Base-by-base conservation (phyloP, 2,888 invertebrate species). In the Philaethria dido region DNA sequence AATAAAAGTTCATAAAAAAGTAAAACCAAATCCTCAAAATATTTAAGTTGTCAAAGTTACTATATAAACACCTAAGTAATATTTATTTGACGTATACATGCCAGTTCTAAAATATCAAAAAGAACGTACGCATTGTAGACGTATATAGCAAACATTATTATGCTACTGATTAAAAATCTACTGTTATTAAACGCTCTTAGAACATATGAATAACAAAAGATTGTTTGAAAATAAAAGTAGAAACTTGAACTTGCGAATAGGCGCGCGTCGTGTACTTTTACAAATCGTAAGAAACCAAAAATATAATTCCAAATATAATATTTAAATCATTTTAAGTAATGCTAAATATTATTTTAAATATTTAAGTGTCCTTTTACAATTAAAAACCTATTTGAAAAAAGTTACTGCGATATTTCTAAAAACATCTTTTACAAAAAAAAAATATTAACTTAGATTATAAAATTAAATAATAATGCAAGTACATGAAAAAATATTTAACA, bases 21-120 rank as follows among this genome's bases (percentile, higher is more conserved):
- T 11, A 14, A 57, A 42, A 57, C 13, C n/a, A 50, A 50, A 25
- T 62, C 22, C 25, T 55, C 22, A 55, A 66, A 67, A 63, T 63
- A 60, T 63, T 59, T 29, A 67, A 50, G 48, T 42, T 42, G 29
- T 63, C 50, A 33, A 50, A 59, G 59, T 13, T 22, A 45, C 39
- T 42, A 33, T 39, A 61, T 29, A 48, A 48, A 57, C 20, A 48
- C 8, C 14, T 39, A 9, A 57, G 20, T 39, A 42, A 57, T 22
- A 57, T 25, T 22, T 57, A 39, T 55, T 20, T 57, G 13, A 42
- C n/a, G 42, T 25, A 25, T 16, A 57, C 57, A 42, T 16, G 11
- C 22, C 11, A 42, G 42, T 57, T 39, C 16, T 25, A 22, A 42
- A 11, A 22, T 42, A 16, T 16, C 0, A 5, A 22, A 20, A 22